Conservation (phyloP, 2,113 vertebrate species). For the Mirounga angustirostris region DNA sequence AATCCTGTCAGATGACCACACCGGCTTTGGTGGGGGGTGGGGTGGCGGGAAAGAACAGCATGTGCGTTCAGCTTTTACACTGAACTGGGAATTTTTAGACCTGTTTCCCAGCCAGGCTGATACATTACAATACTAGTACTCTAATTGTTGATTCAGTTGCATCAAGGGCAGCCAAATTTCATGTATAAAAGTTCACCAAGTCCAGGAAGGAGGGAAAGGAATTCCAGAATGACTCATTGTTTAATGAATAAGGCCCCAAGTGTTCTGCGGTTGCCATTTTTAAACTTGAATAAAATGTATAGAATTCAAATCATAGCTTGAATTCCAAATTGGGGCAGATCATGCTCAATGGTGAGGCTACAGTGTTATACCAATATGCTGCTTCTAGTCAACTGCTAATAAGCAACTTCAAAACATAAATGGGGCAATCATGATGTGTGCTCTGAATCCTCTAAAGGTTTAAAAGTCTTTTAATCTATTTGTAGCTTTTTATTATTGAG, state of each 20-base stretch:
- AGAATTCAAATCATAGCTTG: constrained; percentile 85
- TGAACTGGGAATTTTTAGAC: not conserved
- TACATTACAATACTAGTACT: not conserved
- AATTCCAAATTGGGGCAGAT: constrained; percentile 57
- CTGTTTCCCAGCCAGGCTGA: constrained; percentile 43
- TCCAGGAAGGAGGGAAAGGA: constrained; percentile 69
- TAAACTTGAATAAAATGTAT: constrained; percentile 79
- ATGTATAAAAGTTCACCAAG: constrained; percentile 78
- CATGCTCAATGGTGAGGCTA: not conserved
- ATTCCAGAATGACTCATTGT: constrained; percentile 86
- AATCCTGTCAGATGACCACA: not conserved
- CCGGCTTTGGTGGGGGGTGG: not conserved
- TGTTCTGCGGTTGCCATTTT: constrained; percentile 84
- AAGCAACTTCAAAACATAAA: constrained; percentile 57
- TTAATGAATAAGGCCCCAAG: constrained; percentile 84
- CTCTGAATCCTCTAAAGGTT: constrained; percentile 48
- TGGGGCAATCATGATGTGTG: not conserved
- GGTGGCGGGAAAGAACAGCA: rapidly evolving
- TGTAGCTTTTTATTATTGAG: constrained; percentile 62
- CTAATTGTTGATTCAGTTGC: constrained; percentile 66
- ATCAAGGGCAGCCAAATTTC: constrained; percentile 69
- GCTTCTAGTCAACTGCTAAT: not conserved
- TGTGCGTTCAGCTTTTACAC: not conserved
- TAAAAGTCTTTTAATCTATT: constrained; percentile 19
- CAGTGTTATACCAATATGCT: rapidly evolving